Conservation (phyloP, 2,888 invertebrate species). For the Drosophila testacea region DNA sequence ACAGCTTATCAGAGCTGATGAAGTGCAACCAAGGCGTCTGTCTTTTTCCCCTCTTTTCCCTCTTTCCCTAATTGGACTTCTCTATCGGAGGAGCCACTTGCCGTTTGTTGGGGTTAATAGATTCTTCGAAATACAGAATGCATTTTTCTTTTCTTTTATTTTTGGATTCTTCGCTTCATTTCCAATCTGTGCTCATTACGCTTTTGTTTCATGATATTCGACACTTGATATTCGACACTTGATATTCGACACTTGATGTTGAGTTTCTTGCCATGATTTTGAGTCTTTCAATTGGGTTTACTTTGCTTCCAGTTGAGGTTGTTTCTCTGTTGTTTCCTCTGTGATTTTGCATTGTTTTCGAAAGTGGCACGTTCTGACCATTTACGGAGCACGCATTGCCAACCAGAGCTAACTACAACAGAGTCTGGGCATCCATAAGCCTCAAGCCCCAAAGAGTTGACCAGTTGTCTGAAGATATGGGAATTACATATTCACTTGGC, state of each 20-base stretch:
- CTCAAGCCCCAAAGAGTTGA: constrained; percentile 11
- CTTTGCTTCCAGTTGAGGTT: constrained; percentile 10
- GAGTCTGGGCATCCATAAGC: constrained; percentile 6
- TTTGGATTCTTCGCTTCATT: constrained; percentile 35
- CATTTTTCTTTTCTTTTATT: constrained; percentile 27
- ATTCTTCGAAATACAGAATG: constrained; percentile 48
- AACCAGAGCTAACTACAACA: constrained; percentile 6
- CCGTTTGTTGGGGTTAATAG: constrained; percentile 37
- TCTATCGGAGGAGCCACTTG: constrained; percentile 26
- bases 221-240: constrained; percentile 27
- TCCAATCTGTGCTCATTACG: constrained; percentile 41
- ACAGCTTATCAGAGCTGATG: constrained; percentile 52
- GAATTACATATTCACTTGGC: constrained; percentile 18
- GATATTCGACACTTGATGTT: constrained; percentile 31
- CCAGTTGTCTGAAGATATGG: constrained; percentile 13
- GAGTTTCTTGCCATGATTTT: neutral
- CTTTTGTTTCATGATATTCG: constrained; percentile 33
- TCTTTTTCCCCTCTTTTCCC: neutral
- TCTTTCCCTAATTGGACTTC: constrained; percentile 49
- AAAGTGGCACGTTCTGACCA: constrained; percentile 70
- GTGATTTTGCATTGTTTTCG: constrained; percentile 67
- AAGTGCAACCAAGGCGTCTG: constrained; percentile 47
- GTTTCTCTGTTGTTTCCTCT: constrained; percentile 18
- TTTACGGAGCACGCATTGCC: constrained; percentile 66
- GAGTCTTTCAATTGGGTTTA: constrained; percentile 7